phyloP scores from a whole-genome alignment of 2,888 invertebrate species.

The Phania funesta region DNA sequence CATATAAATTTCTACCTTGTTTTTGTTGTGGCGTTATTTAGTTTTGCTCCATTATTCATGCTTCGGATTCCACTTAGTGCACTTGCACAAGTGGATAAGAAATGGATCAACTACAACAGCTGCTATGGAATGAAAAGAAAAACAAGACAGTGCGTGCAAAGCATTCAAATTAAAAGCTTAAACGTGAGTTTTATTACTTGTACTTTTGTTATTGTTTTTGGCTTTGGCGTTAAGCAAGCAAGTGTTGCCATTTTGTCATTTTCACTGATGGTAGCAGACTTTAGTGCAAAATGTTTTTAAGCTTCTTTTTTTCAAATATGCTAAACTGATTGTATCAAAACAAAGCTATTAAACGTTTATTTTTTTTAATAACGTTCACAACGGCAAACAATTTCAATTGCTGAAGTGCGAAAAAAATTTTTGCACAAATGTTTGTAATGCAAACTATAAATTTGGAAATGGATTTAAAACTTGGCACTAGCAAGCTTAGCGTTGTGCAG shows the following conservation, averaged over 20 bases:
- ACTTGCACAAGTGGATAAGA: slow-evolving; percentile 17
- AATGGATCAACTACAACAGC: slow-evolving; percentile 31
- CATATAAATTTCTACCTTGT: background rate
- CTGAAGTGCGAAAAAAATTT: no score
- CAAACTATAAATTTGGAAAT: no score
- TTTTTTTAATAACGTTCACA: no score
- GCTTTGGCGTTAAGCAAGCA: background rate
- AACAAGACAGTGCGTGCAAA: slow-evolving; percentile 68
- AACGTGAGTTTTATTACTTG: slow-evolving; percentile 66
- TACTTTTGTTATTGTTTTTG: slow-evolving; percentile 25
- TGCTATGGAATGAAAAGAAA: slow-evolving; percentile 12
- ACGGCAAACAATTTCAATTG: no score
- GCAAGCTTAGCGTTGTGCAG: no score
- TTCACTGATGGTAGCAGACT: no score
- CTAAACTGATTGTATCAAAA: no score
- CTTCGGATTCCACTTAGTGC: slow-evolving; percentile 18
- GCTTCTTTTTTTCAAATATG: no score
- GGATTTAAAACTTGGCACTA: no score
- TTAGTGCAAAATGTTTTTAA: no score
- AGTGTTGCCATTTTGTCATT: background rate
- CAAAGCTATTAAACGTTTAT: no score
- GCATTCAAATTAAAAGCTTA: slow-evolving; percentile 74
- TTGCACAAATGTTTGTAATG: no score
- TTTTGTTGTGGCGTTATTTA: background rate
- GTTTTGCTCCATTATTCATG: background rate